These are phyloP conservation scores for Cherax destructor DNA, from an alignment of 1,140 invertebrate species.

Conservation along the genomic window DNA sequence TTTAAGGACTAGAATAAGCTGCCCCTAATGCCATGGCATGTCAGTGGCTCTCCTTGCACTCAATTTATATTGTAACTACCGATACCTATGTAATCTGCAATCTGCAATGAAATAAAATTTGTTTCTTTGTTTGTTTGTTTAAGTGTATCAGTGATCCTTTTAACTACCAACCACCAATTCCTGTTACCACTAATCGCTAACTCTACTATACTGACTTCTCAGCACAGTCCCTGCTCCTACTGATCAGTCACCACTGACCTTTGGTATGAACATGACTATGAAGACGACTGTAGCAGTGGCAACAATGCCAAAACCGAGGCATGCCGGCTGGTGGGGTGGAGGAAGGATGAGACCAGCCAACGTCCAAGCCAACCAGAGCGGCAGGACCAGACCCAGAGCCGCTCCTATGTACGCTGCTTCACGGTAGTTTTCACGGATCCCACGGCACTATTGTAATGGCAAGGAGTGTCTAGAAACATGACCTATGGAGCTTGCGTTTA, in stretches of 20 bases:
- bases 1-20: too few species aligned
- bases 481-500: too few species aligned
- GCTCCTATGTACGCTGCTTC: conserved; percentile 93
- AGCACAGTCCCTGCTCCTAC: not conserved
- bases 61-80: too few species aligned
- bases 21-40: too few species aligned
- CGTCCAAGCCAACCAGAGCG: conserved; percentile 91
- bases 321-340: conserved; percentile 73
- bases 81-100: too few species aligned
- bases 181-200: not conserved
- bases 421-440: conserved; percentile 93
- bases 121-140: too few species aligned
- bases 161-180: too few species aligned
- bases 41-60: too few species aligned
- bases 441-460: conserved; percentile 77
- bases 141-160: too few species aligned
- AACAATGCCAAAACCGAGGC: conserved; percentile 83
- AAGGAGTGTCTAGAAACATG: too few species aligned
- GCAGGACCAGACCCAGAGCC: conserved; percentile 87
- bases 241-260: conserved; percentile 74
- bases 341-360: conserved; percentile 82
- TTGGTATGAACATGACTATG: conserved; percentile 94
- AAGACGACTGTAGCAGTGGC: conserved; percentile 89
- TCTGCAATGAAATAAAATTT: too few species aligned
- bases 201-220: not conserved